phyloP scores from a whole-genome alignment of 2,888 invertebrate genomes.

The Iselma pallidipennis region DNA sequence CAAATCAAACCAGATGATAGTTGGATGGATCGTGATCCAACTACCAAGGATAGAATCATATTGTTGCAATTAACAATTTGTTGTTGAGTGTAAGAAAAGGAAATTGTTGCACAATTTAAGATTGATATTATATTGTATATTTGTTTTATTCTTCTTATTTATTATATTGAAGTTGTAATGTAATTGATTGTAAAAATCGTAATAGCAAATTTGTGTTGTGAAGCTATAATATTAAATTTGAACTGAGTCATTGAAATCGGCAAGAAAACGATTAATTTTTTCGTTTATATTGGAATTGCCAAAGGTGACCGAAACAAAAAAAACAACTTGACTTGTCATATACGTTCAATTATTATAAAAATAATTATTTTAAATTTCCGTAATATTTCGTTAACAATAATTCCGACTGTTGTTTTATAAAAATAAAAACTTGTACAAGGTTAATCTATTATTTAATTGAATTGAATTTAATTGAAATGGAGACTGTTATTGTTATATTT shows the following conservation, averaged over 20 bases:
- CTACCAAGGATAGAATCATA: not conserved
- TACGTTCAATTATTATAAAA: not conserved
- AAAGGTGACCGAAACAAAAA: not conserved
- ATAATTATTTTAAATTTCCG: not conserved
- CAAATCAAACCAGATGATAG: not conserved
- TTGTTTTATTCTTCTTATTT: not conserved
- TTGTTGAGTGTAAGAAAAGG: not conserved
- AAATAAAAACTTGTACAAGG: conserved; percentile 1
- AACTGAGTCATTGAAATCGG: not conserved
- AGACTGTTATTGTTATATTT: too few species aligned
- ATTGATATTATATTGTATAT: not conserved
- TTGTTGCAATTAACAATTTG: not conserved
- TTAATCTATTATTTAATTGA: not conserved
- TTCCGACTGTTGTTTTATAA: not conserved
- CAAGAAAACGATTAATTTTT: not conserved
- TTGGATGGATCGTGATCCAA: not conserved
- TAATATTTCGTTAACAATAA: not conserved
- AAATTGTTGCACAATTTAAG: not conserved
- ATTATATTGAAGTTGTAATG: not conserved
- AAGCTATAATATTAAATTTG: too few species aligned
- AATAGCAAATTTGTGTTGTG: too few species aligned
- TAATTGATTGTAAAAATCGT: too few species aligned
- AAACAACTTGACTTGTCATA: too few species aligned
- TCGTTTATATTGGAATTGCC: not conserved
- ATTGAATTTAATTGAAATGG: not conserved